Base-by-base conservation (phyloP, 1,140 invertebrate species). In the Bursaphelenchus mucronatus region DNA sequence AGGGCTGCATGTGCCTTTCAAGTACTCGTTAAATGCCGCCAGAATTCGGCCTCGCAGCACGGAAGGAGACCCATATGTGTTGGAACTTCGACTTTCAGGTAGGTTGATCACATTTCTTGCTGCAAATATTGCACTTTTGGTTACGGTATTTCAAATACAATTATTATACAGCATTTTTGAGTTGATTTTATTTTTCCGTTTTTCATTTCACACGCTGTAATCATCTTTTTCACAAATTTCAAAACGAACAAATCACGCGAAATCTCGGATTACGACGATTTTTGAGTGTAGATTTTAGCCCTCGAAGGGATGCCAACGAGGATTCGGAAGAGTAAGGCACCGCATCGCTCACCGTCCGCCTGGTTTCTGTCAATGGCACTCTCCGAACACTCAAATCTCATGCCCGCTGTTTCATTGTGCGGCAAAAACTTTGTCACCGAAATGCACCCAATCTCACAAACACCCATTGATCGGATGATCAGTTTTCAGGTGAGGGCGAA, bases 231-330 rank as follows among this genome's bases (percentile, higher is more conserved):
- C 43, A 54, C 9, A 9, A n/a, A 64, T 9, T 19, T 44, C 13
- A 19, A 19, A 62, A 30, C 17, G n/a, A 61, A 21, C 1, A n/a
- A 11, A n/a, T 61, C 43, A 13, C 8, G 21, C 54, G 13, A 15
- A 64, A 67, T 64, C 9, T 19, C 43, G 9, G 39, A 40, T 39
- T 46, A 13, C 19, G 17, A 68, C 21, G 30, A 56, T 13, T 53
- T 43, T 39, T 15, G 0, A 54, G 56, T 0, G 17, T 17, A 15
- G 30, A 15, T 44, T 21, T 71, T 30, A 71, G 70, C 66, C 41
- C 66, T 67, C 63, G 66, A 67, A 67, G 70, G 70, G n/a, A 64
- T 69, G 13, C 63, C 70, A 8, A 71, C 70, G 3, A 54, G 67
- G 9, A 8, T 70, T 6, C 40, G 41, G 13, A 76, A 74, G 30